A percentile compares a stretch with the other conserved stretches of the same genome.
These are phyloP conservation scores for Actinostola sp. DNA, from an alignment of 92 coral and sea anemone species.

Conservation along the genomic window DNA sequence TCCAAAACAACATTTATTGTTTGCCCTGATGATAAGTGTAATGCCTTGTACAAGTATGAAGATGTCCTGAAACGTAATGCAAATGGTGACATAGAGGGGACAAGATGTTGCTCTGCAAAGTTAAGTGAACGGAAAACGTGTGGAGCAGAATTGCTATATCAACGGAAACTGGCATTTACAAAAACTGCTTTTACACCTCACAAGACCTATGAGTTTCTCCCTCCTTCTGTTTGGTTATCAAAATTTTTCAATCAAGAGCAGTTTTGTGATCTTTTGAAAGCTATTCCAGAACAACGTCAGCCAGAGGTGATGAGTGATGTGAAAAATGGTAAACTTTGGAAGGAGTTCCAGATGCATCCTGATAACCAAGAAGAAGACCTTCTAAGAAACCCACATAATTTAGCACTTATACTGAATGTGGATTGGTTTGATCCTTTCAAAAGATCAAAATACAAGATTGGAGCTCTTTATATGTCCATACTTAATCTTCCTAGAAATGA, in stretches of 20 bases:
- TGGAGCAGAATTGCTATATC: constrained; percentile 23
- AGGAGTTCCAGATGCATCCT: constrained; percentile 20
- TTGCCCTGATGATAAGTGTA: constrained; percentile 40
- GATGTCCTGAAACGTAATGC: constrained; percentile 15
- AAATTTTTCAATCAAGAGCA: constrained; percentile 23
- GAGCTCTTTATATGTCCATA: constrained; percentile 34
- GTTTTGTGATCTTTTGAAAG: constrained; percentile 17
- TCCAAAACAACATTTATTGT: constrained; percentile 15
- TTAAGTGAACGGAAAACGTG: constrained; percentile 13
- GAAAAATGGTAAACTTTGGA: constrained; percentile 34
- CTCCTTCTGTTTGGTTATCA: constrained; percentile 44
- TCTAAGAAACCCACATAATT: constrained; percentile 9
- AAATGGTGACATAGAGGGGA: constrained; percentile 37
- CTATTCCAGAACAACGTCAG: constrained; percentile 3
- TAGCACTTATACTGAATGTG: constrained; percentile 30
- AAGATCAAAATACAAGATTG: too few relatives aligned
- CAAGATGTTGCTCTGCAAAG: constrained; percentile 18
- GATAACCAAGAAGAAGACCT: constrained; percentile 4
- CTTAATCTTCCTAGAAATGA: constrained; percentile 43
- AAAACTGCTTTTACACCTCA: constrained; percentile 15
- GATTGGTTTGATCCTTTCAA: constrained; percentile 47
- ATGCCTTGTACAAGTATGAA: constrained; percentile 21
- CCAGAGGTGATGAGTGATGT: constrained; percentile 27
- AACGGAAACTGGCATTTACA: constrained; percentile 16
- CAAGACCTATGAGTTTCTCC: constrained; percentile 33